Percentiles rank a stretch among this genome's conserved stretches.
These are phyloP conservation scores for Panagrolaimus sp. DNA, from an alignment of 1,140 invertebrate species.

Conservation along the genomic window DNA sequence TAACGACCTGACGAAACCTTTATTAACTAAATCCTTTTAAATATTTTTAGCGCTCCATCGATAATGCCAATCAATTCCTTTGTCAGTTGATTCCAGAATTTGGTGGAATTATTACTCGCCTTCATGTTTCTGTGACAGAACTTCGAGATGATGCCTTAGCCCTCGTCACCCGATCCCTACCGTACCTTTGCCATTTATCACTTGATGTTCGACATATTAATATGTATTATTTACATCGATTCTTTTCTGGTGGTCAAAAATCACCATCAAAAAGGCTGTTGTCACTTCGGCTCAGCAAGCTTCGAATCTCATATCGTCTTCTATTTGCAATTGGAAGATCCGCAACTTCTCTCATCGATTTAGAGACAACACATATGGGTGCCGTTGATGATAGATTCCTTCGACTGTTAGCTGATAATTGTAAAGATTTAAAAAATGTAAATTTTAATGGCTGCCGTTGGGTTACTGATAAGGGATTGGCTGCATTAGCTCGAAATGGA, in stretches of 20 bases:
- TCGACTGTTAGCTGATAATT: constrained; percentile 50
- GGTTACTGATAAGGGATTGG: constrained; percentile 56
- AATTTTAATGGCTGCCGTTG: constrained; percentile 58
- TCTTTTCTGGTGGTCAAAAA: constrained; percentile 36
- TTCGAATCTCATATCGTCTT: constrained; percentile 53
- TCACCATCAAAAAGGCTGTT: constrained; percentile 31
- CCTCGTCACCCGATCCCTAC: constrained; percentile 37
- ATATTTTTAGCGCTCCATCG: constrained; percentile 45
- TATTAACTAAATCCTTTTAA: constrained; percentile 18
- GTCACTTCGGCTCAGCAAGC: constrained; percentile 47
- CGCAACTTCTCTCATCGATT: constrained; percentile 40
- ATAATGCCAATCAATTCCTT: constrained; percentile 51
- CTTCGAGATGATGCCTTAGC: constrained; percentile 45
- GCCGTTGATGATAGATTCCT: constrained; percentile 54
- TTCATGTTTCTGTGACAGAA: constrained; percentile 46
- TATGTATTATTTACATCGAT: constrained; percentile 36
- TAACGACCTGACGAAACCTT: background rate
- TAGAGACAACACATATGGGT: constrained; percentile 54
- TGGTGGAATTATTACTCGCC: constrained; percentile 51
- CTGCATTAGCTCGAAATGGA: constrained; percentile 50
- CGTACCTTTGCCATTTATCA: constrained; percentile 45
- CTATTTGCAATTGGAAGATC: constrained; percentile 56
- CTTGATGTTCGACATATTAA: constrained; percentile 51
- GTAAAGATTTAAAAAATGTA: constrained; percentile 41
- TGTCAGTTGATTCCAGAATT: constrained; percentile 43